phyloP scores from a whole-genome alignment of 2,888 invertebrate species.

The Eilema depressum region DNA sequence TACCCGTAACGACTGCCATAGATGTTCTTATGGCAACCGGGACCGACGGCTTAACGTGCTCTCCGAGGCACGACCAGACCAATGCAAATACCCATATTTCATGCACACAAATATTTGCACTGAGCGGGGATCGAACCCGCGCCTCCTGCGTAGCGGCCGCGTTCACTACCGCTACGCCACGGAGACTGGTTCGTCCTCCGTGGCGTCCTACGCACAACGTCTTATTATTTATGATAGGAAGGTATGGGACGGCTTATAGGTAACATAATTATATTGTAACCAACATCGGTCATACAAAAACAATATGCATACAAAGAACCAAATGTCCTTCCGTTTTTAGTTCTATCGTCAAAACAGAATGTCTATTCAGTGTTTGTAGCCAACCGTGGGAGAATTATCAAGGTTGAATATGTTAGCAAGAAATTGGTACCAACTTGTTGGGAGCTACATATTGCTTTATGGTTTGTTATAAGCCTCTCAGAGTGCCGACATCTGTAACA shows the following conservation, averaged over 20 bases:
- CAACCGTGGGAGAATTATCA: constrained; percentile 49
- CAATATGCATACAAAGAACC: constrained; percentile 11
- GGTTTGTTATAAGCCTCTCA: constrained; percentile 1
- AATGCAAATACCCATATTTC: too few relatives aligned
- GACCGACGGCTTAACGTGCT: too few relatives aligned
- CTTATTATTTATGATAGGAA: background rate
- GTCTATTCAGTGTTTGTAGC: constrained; percentile 33
- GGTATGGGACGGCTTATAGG: background rate
- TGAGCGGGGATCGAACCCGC: too few relatives aligned
- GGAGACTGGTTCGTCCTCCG: too few relatives aligned
- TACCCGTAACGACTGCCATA: too few relatives aligned
- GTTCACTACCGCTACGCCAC: too few relatives aligned
- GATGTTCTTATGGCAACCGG: too few relatives aligned
- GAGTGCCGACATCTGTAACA: background rate
- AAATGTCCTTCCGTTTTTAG: constrained; percentile 42
- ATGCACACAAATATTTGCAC: too few relatives aligned
- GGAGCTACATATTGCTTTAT: background rate
- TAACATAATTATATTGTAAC: constrained; percentile 2
- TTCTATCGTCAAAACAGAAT: constrained; percentile 35
- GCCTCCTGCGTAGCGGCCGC: too few relatives aligned
- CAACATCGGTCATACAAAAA: background rate
- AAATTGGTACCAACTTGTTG: constrained; percentile 27
- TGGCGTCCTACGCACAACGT: background rate
- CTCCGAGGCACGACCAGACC: too few relatives aligned
- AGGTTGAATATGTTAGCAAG: constrained; percentile 43